Evolutionary conservation across 2,888 invertebrate species (phyloP).

Genomic region (Lasioglossum zephyrum): DNA sequence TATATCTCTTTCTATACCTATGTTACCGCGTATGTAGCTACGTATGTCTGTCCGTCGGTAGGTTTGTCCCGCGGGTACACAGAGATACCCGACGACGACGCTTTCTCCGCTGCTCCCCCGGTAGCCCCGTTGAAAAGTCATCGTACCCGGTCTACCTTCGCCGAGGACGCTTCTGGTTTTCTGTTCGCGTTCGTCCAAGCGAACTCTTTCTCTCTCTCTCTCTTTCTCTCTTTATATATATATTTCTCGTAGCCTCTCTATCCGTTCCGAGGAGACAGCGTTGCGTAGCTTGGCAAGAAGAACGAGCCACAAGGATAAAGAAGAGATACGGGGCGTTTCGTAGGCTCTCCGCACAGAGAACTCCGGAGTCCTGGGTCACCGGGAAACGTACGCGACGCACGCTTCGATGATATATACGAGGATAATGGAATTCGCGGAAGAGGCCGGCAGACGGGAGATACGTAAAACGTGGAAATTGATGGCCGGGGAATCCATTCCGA

Average conservation of each 20-base stretch:
- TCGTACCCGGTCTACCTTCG: constrained; percentile 55
- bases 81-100: constrained; percentile 36
- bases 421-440: constrained; percentile 42
- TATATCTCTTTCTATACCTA: constrained; percentile 53
- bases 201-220: neutral
- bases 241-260: neutral
- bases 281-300: constrained; percentile 28
- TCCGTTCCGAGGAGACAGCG: neutral
- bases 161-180: constrained; percentile 57
- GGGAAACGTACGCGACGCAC: constrained; percentile 19
- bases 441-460: constrained; percentile 28
- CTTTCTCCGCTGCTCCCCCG: constrained; percentile 49
- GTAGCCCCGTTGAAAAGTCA: constrained; percentile 60
- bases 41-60: constrained; percentile 63
- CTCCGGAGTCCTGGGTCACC: constrained; percentile 29
- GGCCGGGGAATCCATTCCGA: constrained; percentile 15
- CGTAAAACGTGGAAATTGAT: constrained; percentile 36
- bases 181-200: constrained; percentile 40
- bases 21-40: constrained; percentile 63
- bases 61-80: constrained; percentile 57
- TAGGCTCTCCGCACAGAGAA: neutral
- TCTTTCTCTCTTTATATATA: neutral
- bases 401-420: constrained; percentile 32
- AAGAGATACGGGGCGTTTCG: constrained; percentile 26
- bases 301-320: constrained; percentile 2